Evolutionary conservation across 2,888 invertebrate genomes (phyloP).

Genomic region (Spatulosminthurus flaviceps): DNA sequence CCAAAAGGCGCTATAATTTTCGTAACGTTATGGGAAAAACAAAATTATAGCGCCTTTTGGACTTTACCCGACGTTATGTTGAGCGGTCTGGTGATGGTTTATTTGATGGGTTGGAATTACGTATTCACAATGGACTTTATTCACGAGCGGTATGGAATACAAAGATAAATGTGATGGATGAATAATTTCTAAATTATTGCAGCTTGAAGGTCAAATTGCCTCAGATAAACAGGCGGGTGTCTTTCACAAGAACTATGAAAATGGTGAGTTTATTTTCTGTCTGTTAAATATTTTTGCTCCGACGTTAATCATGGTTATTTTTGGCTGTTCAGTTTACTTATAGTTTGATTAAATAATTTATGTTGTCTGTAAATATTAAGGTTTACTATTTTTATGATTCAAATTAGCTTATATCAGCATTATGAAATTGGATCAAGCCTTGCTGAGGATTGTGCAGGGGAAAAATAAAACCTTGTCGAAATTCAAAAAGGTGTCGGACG

Average conservation of each 20-base stretch:
- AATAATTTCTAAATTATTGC: background rate
- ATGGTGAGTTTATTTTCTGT: slow-evolving; percentile 6
- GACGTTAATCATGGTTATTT: background rate
- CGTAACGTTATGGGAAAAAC: too few relatives aligned
- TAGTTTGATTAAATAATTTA: too few relatives aligned
- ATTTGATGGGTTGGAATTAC: too few relatives aligned
- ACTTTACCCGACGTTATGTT: too few relatives aligned
- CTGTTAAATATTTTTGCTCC: background rate
- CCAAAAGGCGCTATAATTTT: too few relatives aligned
- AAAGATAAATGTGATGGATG: too few relatives aligned
- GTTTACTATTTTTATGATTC: background rate
- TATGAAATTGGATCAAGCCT: background rate
- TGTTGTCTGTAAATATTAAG: background rate
- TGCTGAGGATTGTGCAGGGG: background rate
- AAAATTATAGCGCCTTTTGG: too few relatives aligned
- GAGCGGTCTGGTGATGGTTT: too few relatives aligned
- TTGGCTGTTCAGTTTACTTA: too few relatives aligned
- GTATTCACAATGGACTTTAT: too few relatives aligned
- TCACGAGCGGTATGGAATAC: too few relatives aligned
- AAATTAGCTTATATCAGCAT: slow-evolving; percentile 21
- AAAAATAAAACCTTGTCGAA: slow-evolving; percentile 15
- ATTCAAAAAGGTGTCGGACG: slow-evolving; percentile 16
- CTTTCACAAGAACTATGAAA: slow-evolving; percentile 1
- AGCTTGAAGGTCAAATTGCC: slow-evolving; percentile 24
- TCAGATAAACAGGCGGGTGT: background rate